phyloP scores from a whole-genome alignment of 2,888 invertebrate genomes.

The Rhaphigaster nebulosa region DNA sequence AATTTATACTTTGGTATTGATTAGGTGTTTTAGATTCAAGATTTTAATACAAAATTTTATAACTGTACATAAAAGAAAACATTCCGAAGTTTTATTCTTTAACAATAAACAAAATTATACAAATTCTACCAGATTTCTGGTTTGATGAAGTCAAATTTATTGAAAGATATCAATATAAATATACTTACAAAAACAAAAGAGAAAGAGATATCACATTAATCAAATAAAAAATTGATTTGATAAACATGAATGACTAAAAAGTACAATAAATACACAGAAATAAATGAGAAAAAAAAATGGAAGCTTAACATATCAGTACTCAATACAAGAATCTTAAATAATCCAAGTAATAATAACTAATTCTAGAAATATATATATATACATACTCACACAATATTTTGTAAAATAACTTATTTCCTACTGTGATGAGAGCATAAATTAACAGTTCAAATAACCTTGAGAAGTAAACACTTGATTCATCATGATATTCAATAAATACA shows the following conservation, averaged over 20 bases:
- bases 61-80: not conserved
- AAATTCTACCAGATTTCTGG: not conserved
- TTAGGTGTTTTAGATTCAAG: not conserved
- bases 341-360: slow-evolving; percentile 28
- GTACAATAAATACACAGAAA: not conserved
- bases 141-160: slow-evolving; percentile 29
- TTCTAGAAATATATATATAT: not conserved
- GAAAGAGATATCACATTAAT: not conserved
- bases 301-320: slow-evolving; percentile 49
- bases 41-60: not conserved
- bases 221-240: slow-evolving; percentile 29
- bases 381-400: not conserved
- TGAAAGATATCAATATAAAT: slow-evolving; percentile 41
- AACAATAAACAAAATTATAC: slow-evolving; percentile 4
- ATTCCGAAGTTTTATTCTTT: not conserved
- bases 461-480: slow-evolving; percentile 15
- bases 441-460: slow-evolving; percentile 10
- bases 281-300: not conserved
- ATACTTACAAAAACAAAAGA: not conserved
- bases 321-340: slow-evolving; percentile 3
- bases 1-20: too few relatives aligned
- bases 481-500: slow-evolving; percentile 34
- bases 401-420: not conserved
- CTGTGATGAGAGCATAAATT: slow-evolving; percentile 33
- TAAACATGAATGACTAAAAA: slow-evolving; percentile 1